A percentile compares a stretch with the other conserved stretches of the same genome.
phyloP scores from a whole-genome alignment of 2,113 vertebrate species.

The Python bivittatus region DNA sequence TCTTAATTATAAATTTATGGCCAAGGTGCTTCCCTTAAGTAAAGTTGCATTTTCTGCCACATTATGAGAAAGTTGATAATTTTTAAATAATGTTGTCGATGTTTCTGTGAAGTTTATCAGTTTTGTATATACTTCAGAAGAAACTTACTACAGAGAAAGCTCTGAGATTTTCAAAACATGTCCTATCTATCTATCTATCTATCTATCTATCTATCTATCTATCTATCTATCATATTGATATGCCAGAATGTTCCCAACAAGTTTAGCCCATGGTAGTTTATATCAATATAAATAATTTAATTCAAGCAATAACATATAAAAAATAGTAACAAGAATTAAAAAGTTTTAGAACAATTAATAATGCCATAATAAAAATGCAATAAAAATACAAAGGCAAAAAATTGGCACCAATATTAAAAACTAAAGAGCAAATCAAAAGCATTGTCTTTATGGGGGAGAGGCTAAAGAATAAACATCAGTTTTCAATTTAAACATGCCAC shows the following conservation, averaged over 20 bases:
- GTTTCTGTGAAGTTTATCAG: background rate
- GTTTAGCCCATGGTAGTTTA: background rate
- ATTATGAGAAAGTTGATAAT: background rate
- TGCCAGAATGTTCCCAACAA: background rate
- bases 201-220: background rate
- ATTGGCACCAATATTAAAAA: too few species aligned
- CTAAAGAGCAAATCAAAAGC: too few species aligned
- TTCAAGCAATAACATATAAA: background rate
- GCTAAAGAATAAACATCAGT: too few species aligned
- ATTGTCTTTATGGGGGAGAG: too few species aligned
- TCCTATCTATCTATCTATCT: background rate
- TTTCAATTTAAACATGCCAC: too few species aligned
- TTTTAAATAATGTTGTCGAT: background rate
- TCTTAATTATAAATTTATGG: background rate
- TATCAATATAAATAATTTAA: background rate
- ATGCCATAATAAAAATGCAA: too few species aligned
- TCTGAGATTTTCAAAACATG: background rate
- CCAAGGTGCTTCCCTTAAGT: background rate
- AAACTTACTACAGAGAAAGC: background rate
- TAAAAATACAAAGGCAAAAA: too few species aligned
- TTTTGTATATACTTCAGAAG: background rate
- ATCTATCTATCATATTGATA: background rate
- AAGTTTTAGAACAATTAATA: too few species aligned
- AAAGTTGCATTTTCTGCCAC: background rate
- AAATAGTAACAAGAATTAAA: background rate